These are phyloP conservation scores for Trichogramma dendrolimi DNA, from an alignment of 2,888 invertebrate genomes.

Conservation along the genomic window DNA sequence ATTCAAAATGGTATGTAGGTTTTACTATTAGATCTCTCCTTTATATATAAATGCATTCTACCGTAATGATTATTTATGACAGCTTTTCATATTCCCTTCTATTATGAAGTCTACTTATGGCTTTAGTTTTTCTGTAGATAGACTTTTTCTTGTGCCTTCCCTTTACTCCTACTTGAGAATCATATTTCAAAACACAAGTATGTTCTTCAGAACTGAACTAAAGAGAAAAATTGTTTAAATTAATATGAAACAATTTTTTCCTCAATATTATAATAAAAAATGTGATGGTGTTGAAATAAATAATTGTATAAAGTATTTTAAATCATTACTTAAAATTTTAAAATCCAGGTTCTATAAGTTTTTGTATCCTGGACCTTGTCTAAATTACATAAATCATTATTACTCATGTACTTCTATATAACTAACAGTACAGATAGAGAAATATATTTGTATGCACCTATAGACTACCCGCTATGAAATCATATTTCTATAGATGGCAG, in stretches of 20 bases:
- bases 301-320: background rate
- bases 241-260: background rate
- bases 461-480: constrained; percentile 31
- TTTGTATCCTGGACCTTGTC: background rate
- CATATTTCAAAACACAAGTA: constrained; percentile 27
- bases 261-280: background rate
- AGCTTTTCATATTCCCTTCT: constrained; percentile 45
- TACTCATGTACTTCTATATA: background rate
- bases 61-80: constrained; percentile 48
- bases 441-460: background rate
- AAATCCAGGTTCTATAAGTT: background rate
- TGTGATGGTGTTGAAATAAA: too few species aligned
- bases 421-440: background rate
- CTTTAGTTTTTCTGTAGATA: constrained; percentile 19
- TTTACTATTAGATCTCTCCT: constrained; percentile 28
- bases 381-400: background rate
- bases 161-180: constrained; percentile 25
- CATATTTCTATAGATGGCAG: constrained; percentile 40
- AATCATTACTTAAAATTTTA: background rate
- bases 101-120: constrained; percentile 24
- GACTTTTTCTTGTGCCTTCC: constrained; percentile 14
- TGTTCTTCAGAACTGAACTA: too few species aligned
- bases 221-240: background rate
- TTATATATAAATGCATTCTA: constrained; percentile 45
- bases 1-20: constrained; percentile 47